Conservation (phyloP, 1,140 invertebrate species). For the Megalopta genalis region DNA sequence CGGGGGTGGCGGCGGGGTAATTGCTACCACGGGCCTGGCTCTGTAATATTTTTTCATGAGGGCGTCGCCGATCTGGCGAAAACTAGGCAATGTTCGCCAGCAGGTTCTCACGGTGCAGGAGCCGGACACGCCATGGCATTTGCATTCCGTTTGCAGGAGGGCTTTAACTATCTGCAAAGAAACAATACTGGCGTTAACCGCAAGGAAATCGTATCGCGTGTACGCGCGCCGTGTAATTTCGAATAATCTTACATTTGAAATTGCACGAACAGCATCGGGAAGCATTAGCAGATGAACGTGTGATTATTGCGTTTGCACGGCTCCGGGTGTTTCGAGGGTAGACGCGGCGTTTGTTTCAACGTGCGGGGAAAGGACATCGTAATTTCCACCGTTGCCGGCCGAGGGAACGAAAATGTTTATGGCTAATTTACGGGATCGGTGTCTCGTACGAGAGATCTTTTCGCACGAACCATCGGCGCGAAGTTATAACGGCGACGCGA, state of each 20-base stretch:
- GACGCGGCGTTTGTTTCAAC: not conserved
- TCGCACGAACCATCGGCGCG: too few species aligned
- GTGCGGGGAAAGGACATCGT: not conserved
- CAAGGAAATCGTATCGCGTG: not conserved
- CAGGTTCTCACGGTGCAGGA: slow-evolving; percentile 97
- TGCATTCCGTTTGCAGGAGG: slow-evolving; percentile 91
- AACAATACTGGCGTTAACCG: slow-evolving; percentile 16
- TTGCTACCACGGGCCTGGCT: slow-evolving; percentile 86
- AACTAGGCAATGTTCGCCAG: slow-evolving; percentile 93
- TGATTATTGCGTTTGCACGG: not conserved
- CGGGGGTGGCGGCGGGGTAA: slow-evolving; percentile 77
- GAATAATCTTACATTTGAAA: not conserved
- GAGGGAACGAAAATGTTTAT: not conserved
- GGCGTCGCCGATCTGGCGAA: slow-evolving; percentile 90
- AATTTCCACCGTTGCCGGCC: too few species aligned
- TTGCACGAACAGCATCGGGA: not conserved
- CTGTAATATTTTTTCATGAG: slow-evolving; percentile 91
- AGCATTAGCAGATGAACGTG: not conserved
- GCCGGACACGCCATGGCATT: slow-evolving; percentile 97
- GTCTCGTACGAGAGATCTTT: too few species aligned
- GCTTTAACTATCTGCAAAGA: slow-evolving; percentile 90
- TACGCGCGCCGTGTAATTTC: not conserved
- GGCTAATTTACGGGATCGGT: not conserved
- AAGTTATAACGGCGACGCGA: not conserved
- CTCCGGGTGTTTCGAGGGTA: not conserved